phyloP scores from a whole-genome alignment of 2,888 invertebrate species.

The Falcaria lacertinaria region DNA sequence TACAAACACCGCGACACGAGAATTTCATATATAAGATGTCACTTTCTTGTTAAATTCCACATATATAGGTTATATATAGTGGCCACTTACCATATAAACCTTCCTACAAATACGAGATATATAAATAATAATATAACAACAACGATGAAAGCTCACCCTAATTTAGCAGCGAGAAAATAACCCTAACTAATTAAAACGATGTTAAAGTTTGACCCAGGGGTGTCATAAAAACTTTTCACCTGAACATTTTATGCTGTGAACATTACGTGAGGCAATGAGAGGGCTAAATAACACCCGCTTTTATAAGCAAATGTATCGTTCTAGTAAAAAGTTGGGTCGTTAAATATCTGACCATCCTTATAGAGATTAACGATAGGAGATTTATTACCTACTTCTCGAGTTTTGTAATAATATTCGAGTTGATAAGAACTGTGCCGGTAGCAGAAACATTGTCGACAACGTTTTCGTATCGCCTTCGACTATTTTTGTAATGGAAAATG shows the following conservation, averaged over 20 bases:
- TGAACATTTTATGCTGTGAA: constrained; percentile 15
- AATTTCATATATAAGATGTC: no score
- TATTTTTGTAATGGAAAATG: no score
- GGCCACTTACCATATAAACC: no score
- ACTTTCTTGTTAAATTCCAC: no score
- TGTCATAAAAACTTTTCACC: constrained; percentile 45
- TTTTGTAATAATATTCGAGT: no score
- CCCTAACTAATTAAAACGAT: constrained; percentile 52
- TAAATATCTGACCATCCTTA: background rate
- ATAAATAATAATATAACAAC: constrained; percentile 12
- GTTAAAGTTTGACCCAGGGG: constrained; percentile 45
- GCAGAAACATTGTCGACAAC: no score
- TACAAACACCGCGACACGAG: no score
- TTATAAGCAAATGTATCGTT: background rate
- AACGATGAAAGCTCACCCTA: constrained; percentile 26
- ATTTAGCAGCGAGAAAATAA: constrained; percentile 35
- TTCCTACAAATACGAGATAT: background rate
- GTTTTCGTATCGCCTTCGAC: no score
- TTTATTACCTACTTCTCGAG: no score
- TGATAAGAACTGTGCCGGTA: no score
- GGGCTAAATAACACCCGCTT: background rate
- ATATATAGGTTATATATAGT: no score
- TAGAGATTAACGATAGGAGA: background rate
- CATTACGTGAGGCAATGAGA: constrained; percentile 14
- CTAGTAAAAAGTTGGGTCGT: background rate